Evolutionary conservation across 2,113 vertebrate species (phyloP), one percentile per base, ranked within the genome.

Genomic region (Ictidomys tridecemlineatus): DNA sequence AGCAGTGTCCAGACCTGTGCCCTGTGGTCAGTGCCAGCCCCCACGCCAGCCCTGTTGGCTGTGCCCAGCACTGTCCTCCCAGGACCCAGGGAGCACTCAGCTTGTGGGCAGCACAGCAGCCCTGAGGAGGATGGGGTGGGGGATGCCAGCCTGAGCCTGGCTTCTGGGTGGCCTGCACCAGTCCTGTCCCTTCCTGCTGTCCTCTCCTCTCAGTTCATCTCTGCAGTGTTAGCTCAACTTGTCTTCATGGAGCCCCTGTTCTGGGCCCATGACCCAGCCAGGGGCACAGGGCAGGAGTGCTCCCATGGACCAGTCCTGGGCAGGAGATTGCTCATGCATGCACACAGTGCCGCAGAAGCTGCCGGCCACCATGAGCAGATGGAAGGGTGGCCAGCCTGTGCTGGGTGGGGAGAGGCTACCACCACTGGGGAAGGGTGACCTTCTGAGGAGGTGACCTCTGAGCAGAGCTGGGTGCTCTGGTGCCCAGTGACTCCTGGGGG

Each of bases 21-120:
- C 42, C 10, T 0, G 1, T 4, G 32, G 42, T 94, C 77, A 70
- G 58, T 11, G 10, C 16, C 2, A 17, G 2, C 48, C 0, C 0
- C 45, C 24, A 26, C 24, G 4, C 56, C 2, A 1, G 34, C 56
- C 16, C 26, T 18, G 53, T 37, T 13, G 63, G 24, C 48, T 4
- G 28, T 28, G 0, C 42, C 76, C 58, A 17, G 37, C 17, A 8
- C 53, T 24, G 4, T 5, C 28, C 26, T 76, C 17, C 39, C n/a
- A n/a, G 14, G 56, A 7, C 20, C 45, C 17, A 9, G 63, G 4
- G 56, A 63, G 7, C 39, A 18, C 39, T 24, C 48, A 16, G 37
- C 42, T 72, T 11, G 45, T 87, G 48, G 16, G 48, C 67, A 37
- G 26, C 53, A 16, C 30, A 32, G 48, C 37, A 26, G 48, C n/a